Evolutionary conservation across 2,888 invertebrate genomes (phyloP).

Genomic region (Stratiomys singularior): DNA sequence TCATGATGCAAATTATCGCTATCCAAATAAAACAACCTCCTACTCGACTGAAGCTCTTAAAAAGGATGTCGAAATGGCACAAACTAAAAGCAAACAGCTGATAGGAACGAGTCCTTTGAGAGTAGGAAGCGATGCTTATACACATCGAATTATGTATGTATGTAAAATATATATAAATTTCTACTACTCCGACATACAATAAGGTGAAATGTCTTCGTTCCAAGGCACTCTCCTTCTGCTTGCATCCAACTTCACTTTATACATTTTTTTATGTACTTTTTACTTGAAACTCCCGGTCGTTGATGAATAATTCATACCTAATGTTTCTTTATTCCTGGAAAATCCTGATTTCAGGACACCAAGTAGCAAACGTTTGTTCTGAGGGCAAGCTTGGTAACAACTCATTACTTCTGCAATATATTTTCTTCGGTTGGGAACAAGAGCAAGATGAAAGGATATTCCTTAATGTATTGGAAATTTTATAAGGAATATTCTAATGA

Average conservation of each 20-base stretch:
- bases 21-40: background rate
- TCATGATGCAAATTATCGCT: constrained; percentile 35
- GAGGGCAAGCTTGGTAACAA: background rate
- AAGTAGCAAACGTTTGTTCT: background rate
- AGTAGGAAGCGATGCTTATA: background rate
- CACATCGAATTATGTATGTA: background rate
- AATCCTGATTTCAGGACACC: background rate
- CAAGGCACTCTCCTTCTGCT: background rate
- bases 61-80: constrained; percentile 18
- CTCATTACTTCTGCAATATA: background rate
- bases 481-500: background rate
- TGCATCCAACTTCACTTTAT: background rate
- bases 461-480: constrained; percentile 23
- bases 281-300: background rate
- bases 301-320: constrained; percentile 18
- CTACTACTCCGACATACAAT: background rate
- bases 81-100: background rate
- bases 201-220: background rate
- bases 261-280: too few relatives aligned
- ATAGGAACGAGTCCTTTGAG: background rate
- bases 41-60: background rate
- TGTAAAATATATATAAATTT: background rate
- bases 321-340: constrained; percentile 5
- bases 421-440: background rate
- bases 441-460: constrained; percentile 13